A percentile compares a stretch with the other conserved stretches of the same genome.
phyloP scores from a whole-genome alignment of 2,888 invertebrate species.

The Hypomecis punctinalis region DNA sequence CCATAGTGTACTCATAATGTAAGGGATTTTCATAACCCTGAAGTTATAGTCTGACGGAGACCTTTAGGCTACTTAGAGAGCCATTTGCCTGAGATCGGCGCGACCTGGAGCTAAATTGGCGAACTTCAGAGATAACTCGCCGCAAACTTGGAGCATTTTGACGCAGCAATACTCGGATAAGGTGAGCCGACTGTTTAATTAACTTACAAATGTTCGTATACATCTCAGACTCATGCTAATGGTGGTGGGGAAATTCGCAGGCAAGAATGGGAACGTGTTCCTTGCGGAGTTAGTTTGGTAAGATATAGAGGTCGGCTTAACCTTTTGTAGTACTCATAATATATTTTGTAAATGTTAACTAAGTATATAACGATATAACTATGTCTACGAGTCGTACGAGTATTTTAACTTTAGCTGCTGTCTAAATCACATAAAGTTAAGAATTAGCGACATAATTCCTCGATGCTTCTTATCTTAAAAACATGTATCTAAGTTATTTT shows the following conservation, averaged over 20 bases:
- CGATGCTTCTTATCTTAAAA: no score
- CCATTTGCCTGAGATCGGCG: conserved; percentile 78
- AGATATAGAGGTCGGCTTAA: no score
- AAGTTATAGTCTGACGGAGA: conserved; percentile 63
- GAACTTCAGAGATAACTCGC: conserved; percentile 81
- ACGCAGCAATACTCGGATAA: conserved; percentile 80
- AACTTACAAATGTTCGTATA: conserved; percentile 70
- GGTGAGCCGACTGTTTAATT: conserved; percentile 80
- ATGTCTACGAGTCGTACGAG: no score
- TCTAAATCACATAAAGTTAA: no score
- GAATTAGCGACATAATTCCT: no score
- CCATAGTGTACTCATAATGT: conserved; percentile 53
- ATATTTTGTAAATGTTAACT: no score
- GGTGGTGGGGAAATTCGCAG: conserved; percentile 48
- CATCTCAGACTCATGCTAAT: conserved; percentile 62
- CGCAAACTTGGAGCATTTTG: conserved; percentile 80
- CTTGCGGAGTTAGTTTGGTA: no score
- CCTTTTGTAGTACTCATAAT: no score
- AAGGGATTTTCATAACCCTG: conserved; percentile 72
- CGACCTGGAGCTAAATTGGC: conserved; percentile 80
- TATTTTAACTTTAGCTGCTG: no score
- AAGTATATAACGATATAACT: no score
- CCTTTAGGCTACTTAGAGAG: conserved; percentile 78
- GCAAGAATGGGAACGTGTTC: conserved; percentile 31
- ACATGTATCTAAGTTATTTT: no score